Conservation (phyloP, 2,797 vertebrate genomes). For the Rhynchotus rufescens region DNA sequence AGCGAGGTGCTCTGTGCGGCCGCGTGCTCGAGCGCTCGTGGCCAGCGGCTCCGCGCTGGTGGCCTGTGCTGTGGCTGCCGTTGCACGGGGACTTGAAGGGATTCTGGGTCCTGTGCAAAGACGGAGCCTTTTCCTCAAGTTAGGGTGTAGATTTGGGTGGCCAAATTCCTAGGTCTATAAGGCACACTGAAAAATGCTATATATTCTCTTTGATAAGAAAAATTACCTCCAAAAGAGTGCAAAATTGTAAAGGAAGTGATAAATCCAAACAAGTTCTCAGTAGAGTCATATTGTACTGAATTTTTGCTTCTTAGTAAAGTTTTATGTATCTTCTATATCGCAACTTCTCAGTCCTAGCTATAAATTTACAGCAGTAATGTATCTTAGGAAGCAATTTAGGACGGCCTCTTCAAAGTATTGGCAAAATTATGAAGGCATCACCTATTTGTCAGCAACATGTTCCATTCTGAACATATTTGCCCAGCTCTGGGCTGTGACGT, state of each 20-base stretch:
- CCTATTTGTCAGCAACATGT: neutral
- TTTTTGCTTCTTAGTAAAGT: neutral
- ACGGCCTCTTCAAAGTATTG: neutral
- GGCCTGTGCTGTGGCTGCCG: too few species aligned
- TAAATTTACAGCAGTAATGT: slow-evolving; percentile 48
- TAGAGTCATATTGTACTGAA: neutral
- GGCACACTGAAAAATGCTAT: too few species aligned
- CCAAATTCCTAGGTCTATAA: too few species aligned
- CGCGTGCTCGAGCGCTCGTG: too few species aligned
- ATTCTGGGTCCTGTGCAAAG: too few species aligned
- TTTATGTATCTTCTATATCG: slow-evolving; percentile 15
- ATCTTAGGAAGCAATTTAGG: slow-evolving; percentile 15
- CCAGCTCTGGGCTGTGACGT: neutral
- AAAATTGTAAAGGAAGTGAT: neutral
- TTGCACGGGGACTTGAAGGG: too few species aligned
- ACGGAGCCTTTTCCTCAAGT: too few species aligned
- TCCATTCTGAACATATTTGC: too few species aligned
- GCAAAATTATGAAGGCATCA: neutral
- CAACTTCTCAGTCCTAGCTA: slow-evolving; percentile 40
- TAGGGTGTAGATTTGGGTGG: too few species aligned
- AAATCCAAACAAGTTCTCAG: neutral
- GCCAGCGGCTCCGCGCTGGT: too few species aligned
- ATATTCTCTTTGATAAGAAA: neutral
- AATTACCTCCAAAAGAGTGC: neutral
- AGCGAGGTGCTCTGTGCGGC: neutral